Evolutionary conservation across 2,113 vertebrate genomes (phyloP), one percentile per base, ranked within the genome.

Genomic region (Collichthys lucidus): DNA sequence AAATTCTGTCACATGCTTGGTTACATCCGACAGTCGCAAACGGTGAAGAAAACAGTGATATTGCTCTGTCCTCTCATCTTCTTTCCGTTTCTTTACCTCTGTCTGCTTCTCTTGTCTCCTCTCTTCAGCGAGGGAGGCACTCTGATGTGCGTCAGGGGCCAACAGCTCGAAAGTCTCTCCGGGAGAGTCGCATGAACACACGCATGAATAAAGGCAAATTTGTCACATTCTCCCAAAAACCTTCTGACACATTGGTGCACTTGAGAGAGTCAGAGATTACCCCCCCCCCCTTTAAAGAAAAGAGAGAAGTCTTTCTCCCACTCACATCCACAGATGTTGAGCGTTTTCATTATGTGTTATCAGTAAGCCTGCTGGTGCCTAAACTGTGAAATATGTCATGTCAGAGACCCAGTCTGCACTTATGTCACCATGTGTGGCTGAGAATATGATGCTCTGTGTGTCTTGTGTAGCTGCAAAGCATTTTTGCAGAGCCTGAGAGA

Each of bases 191-290:
- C 70, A 67, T 35, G 40, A 74, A 83, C 61, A 46, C 78, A 26
- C 64, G 19, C 62, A 71, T 20, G 46, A 56, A 83, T 11, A 66
- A 62, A 81, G 62, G 52, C 65, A 78, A 20, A 77, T 66, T 65
- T 81, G 66, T 83, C 82, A 81, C 60, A 61, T 57, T 79, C 75
- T 50, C 57, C 56, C 46, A 24, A 52, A 85, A 77, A 71, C n/a
- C 29, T 44, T 9, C 31, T 22, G 70, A 74, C 60, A 79, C 57
- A 63, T 61, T 57, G 67, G 49, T 35, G 12, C 29, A 35, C 40
- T 35, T 80, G 70, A 84, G 40, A 67, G 73, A 70, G 53, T 76
- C 47, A 44, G 40, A 52, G 26, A 52, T 10, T 64, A 14, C 24
- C 60, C 26, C 53, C 22, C 12, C 35, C 6, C 35, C 1, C 8